phyloP scores from a whole-genome alignment of 2,113 vertebrate genomes.

The Nothocercus julius region DNA sequence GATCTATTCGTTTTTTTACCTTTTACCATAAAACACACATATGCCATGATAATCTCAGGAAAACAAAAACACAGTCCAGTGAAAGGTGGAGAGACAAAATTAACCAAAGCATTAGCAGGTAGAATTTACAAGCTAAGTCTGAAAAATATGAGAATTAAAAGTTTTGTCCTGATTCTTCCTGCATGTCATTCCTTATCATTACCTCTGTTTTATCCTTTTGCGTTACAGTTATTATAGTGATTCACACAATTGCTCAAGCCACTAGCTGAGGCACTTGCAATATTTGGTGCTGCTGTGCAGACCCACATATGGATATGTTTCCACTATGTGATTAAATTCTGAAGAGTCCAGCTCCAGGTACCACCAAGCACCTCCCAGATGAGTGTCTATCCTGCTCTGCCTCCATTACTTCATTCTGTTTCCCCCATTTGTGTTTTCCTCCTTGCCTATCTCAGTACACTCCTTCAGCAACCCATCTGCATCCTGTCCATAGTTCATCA shows the following conservation, averaged over 20 bases:
- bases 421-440: neutral
- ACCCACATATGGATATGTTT: neutral
- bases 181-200: neutral
- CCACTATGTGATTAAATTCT: neutral
- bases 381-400: neutral
- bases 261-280: neutral
- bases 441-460: neutral
- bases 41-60: neutral
- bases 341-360: neutral
- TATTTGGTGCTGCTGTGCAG: neutral
- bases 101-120: neutral
- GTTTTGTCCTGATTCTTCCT: rapidly evolving
- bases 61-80: neutral
- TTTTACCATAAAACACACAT: neutral
- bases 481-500: neutral
- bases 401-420: neutral
- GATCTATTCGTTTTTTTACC: neutral
- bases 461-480: neutral
- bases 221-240: neutral
- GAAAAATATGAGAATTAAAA: neutral
- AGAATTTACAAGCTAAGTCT: neutral
- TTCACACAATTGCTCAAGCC: neutral
- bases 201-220: rapidly evolving
- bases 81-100: neutral
- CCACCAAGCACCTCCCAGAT: neutral